phyloP scores from a whole-genome alignment of 2,888 invertebrate species.

The Conistra vaccinii region DNA sequence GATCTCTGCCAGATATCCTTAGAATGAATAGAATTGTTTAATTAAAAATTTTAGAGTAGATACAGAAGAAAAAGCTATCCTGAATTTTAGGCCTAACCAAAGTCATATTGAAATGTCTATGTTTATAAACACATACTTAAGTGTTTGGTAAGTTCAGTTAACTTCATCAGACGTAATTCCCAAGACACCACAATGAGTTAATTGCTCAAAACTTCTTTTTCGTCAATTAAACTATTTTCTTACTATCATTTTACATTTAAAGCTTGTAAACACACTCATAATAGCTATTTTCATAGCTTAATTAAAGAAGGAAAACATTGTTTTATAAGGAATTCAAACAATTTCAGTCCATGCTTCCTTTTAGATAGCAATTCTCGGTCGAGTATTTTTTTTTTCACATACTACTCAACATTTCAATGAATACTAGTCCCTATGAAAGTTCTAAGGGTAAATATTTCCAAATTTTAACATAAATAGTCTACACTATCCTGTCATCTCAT shows the following conservation, averaged over 20 bases:
- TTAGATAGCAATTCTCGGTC: constrained; percentile 28
- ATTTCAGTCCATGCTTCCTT: constrained; percentile 44
- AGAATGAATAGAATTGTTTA: background rate
- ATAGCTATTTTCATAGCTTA: background rate
- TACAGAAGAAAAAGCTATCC: background rate
- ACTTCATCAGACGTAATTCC: constrained; percentile 1
- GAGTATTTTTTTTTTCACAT: constrained; percentile 51
- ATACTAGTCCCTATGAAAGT: background rate
- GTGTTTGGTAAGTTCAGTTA: background rate
- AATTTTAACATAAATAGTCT: constrained; percentile 3
- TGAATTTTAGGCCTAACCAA: background rate
- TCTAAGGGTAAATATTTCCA: background rate
- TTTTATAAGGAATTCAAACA: constrained; percentile 15
- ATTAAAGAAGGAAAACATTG: constrained; percentile 14
- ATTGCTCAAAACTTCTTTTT: constrained; percentile 21
- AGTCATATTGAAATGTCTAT: background rate
- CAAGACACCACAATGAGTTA: constrained; percentile 15
- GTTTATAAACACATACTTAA: background rate
- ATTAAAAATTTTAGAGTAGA: too few species aligned
- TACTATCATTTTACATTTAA: background rate
- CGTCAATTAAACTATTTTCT: background rate
- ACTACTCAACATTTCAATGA: constrained; percentile 28
- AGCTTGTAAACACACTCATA: background rate
- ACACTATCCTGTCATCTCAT: constrained; percentile 1
- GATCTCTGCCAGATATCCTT: background rate